Evolutionary conservation across 2,797 vertebrate species (phyloP), one percentile per base, ranked within the genome.

Genomic region (Chaetodon trifasciatus): DNA sequence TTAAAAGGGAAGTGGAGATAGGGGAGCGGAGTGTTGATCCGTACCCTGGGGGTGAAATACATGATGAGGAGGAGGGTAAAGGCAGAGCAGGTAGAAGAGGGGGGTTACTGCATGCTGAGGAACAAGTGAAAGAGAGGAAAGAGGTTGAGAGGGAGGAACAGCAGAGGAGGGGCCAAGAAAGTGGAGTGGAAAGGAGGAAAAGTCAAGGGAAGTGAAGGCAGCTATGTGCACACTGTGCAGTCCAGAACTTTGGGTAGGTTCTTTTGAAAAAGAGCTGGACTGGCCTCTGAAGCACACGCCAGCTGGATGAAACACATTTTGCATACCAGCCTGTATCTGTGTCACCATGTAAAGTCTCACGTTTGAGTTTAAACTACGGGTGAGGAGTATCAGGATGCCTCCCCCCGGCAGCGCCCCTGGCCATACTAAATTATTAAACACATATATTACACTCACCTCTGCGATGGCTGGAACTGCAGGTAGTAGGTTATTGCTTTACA

Each of bases 21-120:
- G 72, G 63, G 77, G 53, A 50, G 39, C 40, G 76, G 61, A 82
- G 79, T 42, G 75, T 74, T 82, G 84, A 87, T 83, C 76, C 12
- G 13, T 65, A 61, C 71, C 58, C 80, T 7, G 46, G 74, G 65
- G 73, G 76, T 62, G 69, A 53, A 42, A 72, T 50, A 65, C 64
- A 73, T 42, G 78, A 86, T 76, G 74, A 78, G 71, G 82, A 66
- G 60, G 46, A 65, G 70, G 65, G 1, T 46, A 40, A 60, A 52
- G 68, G 76, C 35, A 39, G 24, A 39, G 70, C 23, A 66, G 74
- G 42, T 39, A 7, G 28, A 63, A 24, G 70, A 61, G 57, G 32
- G 62, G 19, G 8, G 62, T 50, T 71, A 35, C 35, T 73, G 52
- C 28, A 57, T 37, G 44, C 39, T 53, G 66, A 84, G 74, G 66